A percentile compares a stretch with the other conserved stretches of the same genome.
Evolutionary conservation across 2,888 invertebrate species (phyloP).

Genomic region (Pheosia tremula): DNA sequence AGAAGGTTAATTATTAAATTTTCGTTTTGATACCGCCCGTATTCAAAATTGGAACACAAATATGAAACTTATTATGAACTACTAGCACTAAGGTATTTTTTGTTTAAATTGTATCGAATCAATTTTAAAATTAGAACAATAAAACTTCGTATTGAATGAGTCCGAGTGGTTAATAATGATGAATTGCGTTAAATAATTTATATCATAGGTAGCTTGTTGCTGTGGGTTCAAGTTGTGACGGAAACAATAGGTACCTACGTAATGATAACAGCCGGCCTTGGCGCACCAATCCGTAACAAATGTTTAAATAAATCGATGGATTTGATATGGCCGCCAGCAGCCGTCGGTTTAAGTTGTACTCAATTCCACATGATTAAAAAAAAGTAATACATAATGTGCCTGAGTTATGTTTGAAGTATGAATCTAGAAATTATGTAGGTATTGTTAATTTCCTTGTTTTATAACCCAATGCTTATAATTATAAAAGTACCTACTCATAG

Average conservation of each 20-base stretch:
- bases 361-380: neutral
- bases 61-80: neutral
- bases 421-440: no score
- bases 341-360: conserved; percentile 2
- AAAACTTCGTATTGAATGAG: no score
- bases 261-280: conserved; percentile 53
- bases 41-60: conserved; percentile 1
- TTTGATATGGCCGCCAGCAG: conserved; percentile 6
- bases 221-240: conserved; percentile 7
- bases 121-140: no score
- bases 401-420: neutral
- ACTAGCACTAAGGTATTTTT: no score
- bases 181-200: no score
- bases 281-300: conserved; percentile 11
- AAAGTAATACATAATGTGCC: neutral
- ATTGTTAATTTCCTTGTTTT: no score
- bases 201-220: neutral
- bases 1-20: no score
- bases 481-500: no score
- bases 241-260: conserved; percentile 45
- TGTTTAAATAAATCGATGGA: conserved; percentile 15
- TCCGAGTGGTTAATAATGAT: no score
- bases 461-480: no score
- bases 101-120: no score
- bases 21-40: no score